Conservation (phyloP, 2,888 invertebrate species). For the Caenorhabditis drosophilae region DNA sequence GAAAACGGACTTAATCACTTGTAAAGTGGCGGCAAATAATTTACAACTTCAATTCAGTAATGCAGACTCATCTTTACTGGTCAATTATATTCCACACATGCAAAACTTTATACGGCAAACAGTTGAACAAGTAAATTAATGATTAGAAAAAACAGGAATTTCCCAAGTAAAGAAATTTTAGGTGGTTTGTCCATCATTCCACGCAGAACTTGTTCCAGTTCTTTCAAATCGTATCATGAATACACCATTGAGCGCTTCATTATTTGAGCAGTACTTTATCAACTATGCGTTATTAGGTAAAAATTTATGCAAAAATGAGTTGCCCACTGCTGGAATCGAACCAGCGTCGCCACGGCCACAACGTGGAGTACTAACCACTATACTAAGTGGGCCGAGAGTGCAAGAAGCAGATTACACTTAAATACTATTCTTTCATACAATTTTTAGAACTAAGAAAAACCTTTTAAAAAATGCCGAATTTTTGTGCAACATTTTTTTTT, state of each 20-base stretch:
- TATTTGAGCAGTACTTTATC: conserved; percentile 68
- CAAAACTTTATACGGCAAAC: conserved; percentile 60
- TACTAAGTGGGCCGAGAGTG: conserved; percentile 49
- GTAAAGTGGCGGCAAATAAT: conserved; percentile 61
- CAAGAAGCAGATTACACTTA: too few relatives aligned
- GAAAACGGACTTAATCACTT: conserved; percentile 63
- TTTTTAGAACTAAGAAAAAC: too few relatives aligned
- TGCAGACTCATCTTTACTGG: conserved; percentile 54
- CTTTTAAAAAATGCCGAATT: too few relatives aligned
- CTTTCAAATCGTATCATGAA: conserved; percentile 66
- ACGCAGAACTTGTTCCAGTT: conserved; percentile 67
- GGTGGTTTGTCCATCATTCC: conserved; percentile 67
- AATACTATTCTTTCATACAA: too few relatives aligned
- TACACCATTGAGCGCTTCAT: conserved; percentile 66
- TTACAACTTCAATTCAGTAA: conserved; percentile 58
- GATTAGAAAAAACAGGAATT: too few relatives aligned
- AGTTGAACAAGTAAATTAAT: conserved; percentile 58
- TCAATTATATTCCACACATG: conserved; percentile 63
- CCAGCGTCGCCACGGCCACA: conserved; percentile 65
- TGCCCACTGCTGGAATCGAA: conserved; percentile 59
- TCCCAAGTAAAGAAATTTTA: conserved; percentile 22
- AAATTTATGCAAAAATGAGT: conserved; percentile 12
- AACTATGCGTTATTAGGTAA: conserved; percentile 64
- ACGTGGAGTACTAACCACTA: conserved; percentile 67
- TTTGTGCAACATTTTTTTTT: too few relatives aligned